These are phyloP conservation scores for Limnephilus lunatus DNA, from an alignment of 2,888 invertebrate species.

Conservation along the genomic window DNA sequence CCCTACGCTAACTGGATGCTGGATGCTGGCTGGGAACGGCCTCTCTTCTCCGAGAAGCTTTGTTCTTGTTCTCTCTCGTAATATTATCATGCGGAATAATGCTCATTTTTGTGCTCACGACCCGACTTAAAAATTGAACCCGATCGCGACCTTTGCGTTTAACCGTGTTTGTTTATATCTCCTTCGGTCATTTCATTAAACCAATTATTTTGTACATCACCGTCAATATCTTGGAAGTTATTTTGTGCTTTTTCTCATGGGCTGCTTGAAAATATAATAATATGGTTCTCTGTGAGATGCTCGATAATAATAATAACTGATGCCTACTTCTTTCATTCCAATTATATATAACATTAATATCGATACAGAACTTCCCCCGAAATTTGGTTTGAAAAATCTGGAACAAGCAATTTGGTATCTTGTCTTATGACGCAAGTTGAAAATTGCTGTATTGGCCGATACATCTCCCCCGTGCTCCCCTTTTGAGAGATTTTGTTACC, in stretches of 20 bases:
- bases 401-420: neutral
- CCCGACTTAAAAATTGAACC: constrained; percentile 30
- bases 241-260: neutral
- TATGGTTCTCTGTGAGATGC: neutral
- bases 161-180: constrained; percentile 2
- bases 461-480: neutral
- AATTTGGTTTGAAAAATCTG: neutral
- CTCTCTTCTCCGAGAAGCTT: constrained; percentile 23
- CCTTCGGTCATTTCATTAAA: neutral
- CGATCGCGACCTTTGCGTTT: constrained; percentile 3
- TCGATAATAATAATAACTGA: neutral
- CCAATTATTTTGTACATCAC: constrained; percentile 2
- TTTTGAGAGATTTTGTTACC: neutral
- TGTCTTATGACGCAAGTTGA: neutral
- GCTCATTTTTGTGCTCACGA: constrained; percentile 34
- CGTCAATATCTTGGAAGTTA: neutral
- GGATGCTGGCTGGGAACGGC: constrained; percentile 17
- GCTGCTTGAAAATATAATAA: neutral
- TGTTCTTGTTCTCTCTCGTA: constrained; percentile 38
- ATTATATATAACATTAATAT: neutral
- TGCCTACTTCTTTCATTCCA: neutral
- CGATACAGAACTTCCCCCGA: neutral
- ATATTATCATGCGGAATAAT: constrained; percentile 24
- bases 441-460: neutral
- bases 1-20: constrained; percentile 53